These are phyloP conservation scores for Augiades crinisus DNA, from an alignment of 2,888 invertebrate species.

Conservation along the genomic window DNA sequence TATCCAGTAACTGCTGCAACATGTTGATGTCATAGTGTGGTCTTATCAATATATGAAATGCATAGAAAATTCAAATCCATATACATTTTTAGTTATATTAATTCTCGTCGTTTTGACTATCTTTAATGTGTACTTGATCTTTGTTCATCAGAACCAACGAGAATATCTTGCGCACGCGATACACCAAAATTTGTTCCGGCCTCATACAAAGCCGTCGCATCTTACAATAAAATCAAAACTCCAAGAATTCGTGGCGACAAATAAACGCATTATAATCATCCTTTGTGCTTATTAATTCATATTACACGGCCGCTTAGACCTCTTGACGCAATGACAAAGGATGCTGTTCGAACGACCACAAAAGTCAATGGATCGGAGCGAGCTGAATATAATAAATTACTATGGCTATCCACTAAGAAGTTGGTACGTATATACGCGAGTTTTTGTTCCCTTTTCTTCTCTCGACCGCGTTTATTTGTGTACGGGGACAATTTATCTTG, in stretches of 20 bases:
- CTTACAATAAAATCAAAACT: slow-evolving; percentile 55
- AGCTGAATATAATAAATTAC: slow-evolving; percentile 77
- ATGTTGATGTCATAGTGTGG: no score
- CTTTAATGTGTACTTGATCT: slow-evolving; percentile 32
- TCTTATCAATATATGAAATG: no score
- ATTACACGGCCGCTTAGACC: slow-evolving; percentile 77
- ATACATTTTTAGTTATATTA: no score
- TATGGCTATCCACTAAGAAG: slow-evolving; percentile 60
- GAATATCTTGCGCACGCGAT: slow-evolving; percentile 64
- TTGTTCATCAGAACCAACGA: slow-evolving; percentile 43
- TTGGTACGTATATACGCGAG: slow-evolving; percentile 50
- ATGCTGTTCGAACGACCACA: slow-evolving; percentile 64
- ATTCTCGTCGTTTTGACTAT: background rate
- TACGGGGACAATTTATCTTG: slow-evolving; percentile 74
- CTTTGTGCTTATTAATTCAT: slow-evolving; percentile 81
- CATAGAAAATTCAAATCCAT: no score
- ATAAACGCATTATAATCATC: slow-evolving; percentile 73
- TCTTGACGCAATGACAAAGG: slow-evolving; percentile 73
- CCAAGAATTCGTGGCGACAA: slow-evolving; percentile 62
- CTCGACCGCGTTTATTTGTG: slow-evolving; percentile 68
- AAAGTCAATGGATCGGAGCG: slow-evolving; percentile 74
- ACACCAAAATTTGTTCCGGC: slow-evolving; percentile 71
- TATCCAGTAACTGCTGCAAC: no score
- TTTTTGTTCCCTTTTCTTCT: slow-evolving; percentile 63
- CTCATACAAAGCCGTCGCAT: slow-evolving; percentile 46